A percentile compares a stretch with the other conserved stretches of the same genome.
Conservation (phyloP, 2,797 vertebrate genomes). For the Megalops cyprinoides region DNA sequence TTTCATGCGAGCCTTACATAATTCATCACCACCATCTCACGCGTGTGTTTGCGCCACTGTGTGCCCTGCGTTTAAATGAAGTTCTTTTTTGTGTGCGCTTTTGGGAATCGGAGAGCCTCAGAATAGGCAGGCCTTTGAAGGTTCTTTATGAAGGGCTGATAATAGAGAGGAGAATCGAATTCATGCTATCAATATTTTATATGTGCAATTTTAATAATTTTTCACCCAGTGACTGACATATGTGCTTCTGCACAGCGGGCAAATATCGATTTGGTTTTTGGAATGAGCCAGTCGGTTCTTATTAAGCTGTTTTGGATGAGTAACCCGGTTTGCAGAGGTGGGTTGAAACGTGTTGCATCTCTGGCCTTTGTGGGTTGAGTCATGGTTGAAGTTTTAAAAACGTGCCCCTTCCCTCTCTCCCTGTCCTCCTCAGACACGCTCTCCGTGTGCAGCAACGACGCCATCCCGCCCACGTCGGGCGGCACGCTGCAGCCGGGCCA, state of each 20-base stretch:
- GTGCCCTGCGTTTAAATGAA: not conserved
- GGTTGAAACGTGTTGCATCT: too few relatives aligned
- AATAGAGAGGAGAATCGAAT: not conserved
- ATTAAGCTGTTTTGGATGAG: too few relatives aligned
- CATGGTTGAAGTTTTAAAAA: too few relatives aligned
- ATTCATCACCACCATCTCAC: not conserved
- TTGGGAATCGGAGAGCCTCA: too few relatives aligned
- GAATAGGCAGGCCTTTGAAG: not conserved
- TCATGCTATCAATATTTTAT: not conserved
- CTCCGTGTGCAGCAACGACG: conserved; percentile 94
- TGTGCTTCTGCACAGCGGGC: not conserved
- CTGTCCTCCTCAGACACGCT: conserved; percentile 82
- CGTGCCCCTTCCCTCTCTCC: accelerated
- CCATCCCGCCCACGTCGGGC: conserved; percentile 91
- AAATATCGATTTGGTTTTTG: too few relatives aligned
- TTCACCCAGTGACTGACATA: not conserved
- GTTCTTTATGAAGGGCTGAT: not conserved
- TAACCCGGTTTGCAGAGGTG: too few relatives aligned
- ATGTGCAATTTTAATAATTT: not conserved
- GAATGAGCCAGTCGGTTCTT: too few relatives aligned
- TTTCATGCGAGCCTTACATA: not conserved
- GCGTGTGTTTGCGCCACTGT: not conserved
- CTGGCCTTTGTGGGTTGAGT: too few relatives aligned
- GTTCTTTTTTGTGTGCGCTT: too few relatives aligned
- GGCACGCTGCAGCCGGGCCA: conserved; percentile 90